Conservation (phyloP, 2,113 vertebrate species). For the Notarius quadriscutis region DNA sequence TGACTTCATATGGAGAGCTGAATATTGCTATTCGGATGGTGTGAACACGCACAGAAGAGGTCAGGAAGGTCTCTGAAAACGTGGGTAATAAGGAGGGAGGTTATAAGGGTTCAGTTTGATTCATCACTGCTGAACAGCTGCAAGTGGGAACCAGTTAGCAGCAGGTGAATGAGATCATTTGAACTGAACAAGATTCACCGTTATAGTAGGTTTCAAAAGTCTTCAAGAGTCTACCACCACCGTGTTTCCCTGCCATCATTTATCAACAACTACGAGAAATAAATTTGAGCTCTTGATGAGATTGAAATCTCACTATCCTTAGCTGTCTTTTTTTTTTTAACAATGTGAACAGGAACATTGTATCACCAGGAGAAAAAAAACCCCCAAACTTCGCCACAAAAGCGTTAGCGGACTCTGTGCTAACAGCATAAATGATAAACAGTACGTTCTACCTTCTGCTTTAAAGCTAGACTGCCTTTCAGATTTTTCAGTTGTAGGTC, state of each 20-base stretch:
- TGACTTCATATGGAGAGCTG: slow-evolving; percentile 10
- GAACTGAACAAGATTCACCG: neutral
- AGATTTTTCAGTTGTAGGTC: no score
- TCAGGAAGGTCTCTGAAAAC: slow-evolving; percentile 9
- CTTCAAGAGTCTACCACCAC: slow-evolving; percentile 4
- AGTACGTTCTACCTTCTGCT: no score
- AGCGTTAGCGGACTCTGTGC: no score
- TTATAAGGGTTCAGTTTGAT: neutral
- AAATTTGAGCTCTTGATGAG: no score
- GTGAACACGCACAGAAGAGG: neutral
- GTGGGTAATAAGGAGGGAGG: neutral
- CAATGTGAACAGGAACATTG: no score
- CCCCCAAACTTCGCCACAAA: no score
- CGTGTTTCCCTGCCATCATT: neutral
- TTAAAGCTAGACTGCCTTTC: no score
- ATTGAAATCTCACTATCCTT: no score
- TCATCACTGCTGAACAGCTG: slow-evolving; percentile 23
- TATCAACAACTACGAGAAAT: neutral
- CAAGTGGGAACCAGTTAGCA: neutral
- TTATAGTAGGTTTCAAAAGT: neutral
- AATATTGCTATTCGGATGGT: slow-evolving; percentile 16
- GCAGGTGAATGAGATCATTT: slow-evolving; percentile 18
- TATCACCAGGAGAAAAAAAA: no score
- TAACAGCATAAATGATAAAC: no score
- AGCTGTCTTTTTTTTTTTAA: no score